Evolutionary conservation across 2,888 invertebrate species (phyloP).

Genomic region (Agrochola macilenta): DNA sequence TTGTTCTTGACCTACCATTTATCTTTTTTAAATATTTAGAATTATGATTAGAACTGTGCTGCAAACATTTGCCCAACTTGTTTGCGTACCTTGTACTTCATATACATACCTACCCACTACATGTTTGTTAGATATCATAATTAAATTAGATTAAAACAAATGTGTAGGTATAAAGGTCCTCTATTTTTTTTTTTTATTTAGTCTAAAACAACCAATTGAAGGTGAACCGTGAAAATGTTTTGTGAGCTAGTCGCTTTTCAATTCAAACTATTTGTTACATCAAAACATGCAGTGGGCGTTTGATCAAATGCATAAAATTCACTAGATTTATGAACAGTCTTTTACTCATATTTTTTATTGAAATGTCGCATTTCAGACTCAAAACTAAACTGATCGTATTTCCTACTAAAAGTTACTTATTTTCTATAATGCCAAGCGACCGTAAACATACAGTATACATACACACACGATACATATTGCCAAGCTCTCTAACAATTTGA

Average conservation of each 20-base stretch:
- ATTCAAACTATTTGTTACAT: not conserved
- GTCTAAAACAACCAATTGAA: not conserved
- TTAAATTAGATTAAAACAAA: slow-evolving; percentile 3
- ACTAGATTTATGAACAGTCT: not conserved
- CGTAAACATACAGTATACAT: too few relatives aligned
- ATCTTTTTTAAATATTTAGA: slow-evolving; percentile 19
- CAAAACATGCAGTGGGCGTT: not conserved
- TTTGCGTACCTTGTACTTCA: slow-evolving; percentile 13
- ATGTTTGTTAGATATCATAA: not conserved
- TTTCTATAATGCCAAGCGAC: not conserved
- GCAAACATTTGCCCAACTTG: not conserved
- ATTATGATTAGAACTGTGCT: not conserved
- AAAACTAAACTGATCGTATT: not conserved
- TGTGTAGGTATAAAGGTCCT: not conserved
- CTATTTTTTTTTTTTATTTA: too few relatives aligned
- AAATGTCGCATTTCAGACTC: not conserved
- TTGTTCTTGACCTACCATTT: slow-evolving; percentile 67
- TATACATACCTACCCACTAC: too few relatives aligned
- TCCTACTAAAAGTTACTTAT: not conserved
- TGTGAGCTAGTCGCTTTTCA: not conserved
- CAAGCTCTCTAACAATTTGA: not conserved
- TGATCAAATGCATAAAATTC: not conserved
- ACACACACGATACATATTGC: not conserved
- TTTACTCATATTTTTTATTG: not conserved
- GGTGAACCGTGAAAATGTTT: not conserved